Percentiles rank a stretch among this genome's conserved stretches.
phyloP scores from a whole-genome alignment of 1,140 invertebrate genomes.

The Papilio machaon region DNA sequence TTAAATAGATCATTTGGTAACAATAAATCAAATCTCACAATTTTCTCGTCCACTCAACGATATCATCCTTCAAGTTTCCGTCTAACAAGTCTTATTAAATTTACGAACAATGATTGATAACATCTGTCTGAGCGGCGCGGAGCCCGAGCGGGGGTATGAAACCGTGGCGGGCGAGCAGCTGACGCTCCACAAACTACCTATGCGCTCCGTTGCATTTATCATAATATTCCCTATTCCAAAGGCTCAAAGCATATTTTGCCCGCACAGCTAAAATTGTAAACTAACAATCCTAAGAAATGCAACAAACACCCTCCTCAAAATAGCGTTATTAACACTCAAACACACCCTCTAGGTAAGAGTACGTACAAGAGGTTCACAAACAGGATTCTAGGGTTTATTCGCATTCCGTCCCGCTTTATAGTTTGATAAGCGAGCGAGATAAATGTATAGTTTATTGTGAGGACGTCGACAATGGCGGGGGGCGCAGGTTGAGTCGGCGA shows the following conservation, averaged over 20 bases:
- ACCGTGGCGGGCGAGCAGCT: constrained; percentile 48
- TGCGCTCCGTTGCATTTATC: not conserved
- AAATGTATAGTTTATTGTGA: constrained; percentile 35
- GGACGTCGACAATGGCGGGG: constrained; percentile 16
- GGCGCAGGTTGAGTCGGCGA: constrained; percentile 14
- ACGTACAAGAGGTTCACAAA: constrained; percentile 30
- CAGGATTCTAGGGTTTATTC: constrained; percentile 38
- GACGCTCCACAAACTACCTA: constrained; percentile 41
- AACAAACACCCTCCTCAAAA: constrained; percentile 56
- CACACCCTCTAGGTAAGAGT: constrained; percentile 24
- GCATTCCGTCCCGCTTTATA: constrained; percentile 36
- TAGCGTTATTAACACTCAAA: constrained; percentile 48
- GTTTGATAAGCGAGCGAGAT: constrained; percentile 30
- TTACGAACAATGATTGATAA: constrained; percentile 67
- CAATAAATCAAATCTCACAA: constrained; percentile 47
- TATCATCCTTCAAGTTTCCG: constrained; percentile 60
- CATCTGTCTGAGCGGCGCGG: constrained; percentile 45
- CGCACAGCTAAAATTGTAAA: constrained; percentile 7
- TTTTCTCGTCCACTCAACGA: constrained; percentile 48
- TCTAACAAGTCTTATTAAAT: constrained; percentile 67
- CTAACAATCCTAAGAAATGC: constrained; percentile 46
- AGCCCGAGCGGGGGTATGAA: not conserved
- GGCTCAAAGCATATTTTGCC: not conserved
- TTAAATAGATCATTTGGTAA: constrained; percentile 33
- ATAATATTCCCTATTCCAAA: constrained; percentile 5